Conservation (phyloP, 2,888 invertebrate species). For the Cheilosia impressa region DNA sequence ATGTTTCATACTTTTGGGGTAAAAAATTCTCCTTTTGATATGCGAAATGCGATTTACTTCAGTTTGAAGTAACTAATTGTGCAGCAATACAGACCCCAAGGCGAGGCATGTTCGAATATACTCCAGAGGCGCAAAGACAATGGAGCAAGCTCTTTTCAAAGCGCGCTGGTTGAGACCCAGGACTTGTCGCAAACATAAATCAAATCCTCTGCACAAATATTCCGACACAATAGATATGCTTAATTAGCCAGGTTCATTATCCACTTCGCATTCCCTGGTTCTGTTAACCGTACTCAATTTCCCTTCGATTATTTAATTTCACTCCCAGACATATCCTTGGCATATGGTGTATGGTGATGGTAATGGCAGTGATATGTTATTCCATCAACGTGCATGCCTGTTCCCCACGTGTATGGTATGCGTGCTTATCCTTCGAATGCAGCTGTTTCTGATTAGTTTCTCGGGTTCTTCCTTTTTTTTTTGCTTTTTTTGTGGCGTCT, state of each 20-base stretch:
- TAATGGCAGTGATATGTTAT: neutral
- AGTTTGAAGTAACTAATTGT: no score
- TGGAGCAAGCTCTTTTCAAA: no score
- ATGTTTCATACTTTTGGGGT: no score
- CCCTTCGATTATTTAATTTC: neutral
- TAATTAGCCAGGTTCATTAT: neutral
- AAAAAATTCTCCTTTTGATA: no score
- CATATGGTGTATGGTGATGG: neutral
- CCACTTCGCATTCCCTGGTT: neutral
- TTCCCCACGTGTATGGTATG: constrained; percentile 24
- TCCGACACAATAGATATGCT: neutral
- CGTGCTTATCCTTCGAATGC: constrained; percentile 43
- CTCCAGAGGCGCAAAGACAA: no score
- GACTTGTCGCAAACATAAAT: no score
- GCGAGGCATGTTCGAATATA: no score
- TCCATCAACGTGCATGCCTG: constrained; percentile 2
- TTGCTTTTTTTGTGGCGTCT: neutral
- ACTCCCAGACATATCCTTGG: neutral
- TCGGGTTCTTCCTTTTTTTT: neutral
- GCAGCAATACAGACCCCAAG: no score
- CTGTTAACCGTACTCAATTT: neutral
- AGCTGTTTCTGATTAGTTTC: constrained; percentile 53
- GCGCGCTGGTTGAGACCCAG: no score
- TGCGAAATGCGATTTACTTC: no score
- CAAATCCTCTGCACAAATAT: no score